Percentiles rank a stretch among this genome's conserved stretches.
Evolutionary conservation across 2,888 invertebrate species (phyloP).

Genomic region (Platycheirus albimanus): DNA sequence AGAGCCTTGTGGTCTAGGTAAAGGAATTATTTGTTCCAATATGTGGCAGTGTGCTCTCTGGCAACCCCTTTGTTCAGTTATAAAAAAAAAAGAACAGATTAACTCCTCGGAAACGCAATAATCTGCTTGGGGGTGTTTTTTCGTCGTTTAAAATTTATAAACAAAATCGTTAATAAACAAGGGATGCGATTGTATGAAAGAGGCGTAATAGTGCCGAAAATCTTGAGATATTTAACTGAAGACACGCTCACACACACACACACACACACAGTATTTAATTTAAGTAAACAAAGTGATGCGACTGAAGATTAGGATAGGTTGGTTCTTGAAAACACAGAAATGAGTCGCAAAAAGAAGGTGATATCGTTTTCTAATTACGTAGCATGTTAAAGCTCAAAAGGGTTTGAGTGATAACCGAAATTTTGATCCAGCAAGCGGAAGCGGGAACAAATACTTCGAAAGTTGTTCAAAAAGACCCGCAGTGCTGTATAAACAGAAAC

Average conservation of each 20-base stretch:
- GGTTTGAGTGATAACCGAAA: slow-evolving; percentile 22
- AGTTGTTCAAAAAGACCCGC: background rate
- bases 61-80: slow-evolving; percentile 61
- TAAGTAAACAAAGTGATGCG: slow-evolving; percentile 1
- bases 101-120: slow-evolving; percentile 51
- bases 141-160: slow-evolving; percentile 59
- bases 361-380: slow-evolving; percentile 58
- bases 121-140: slow-evolving; percentile 61
- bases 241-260: background rate
- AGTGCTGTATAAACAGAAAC: background rate
- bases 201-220: slow-evolving; percentile 39
- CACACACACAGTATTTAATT: slow-evolving; percentile 1
- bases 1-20: slow-evolving; percentile 15
- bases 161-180: slow-evolving; percentile 55
- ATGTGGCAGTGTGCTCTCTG: slow-evolving; percentile 4
- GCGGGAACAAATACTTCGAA: background rate
- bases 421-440: slow-evolving; percentile 4
- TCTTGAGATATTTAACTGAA: slow-evolving; percentile 18
- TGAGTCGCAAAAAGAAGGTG: slow-evolving; percentile 7
- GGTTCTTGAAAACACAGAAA: slow-evolving; percentile 17
- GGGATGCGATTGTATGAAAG: slow-evolving; percentile 9
- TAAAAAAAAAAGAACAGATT: slow-evolving; percentile 6
- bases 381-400: slow-evolving; percentile 8
- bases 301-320: slow-evolving; percentile 55
- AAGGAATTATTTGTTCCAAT: slow-evolving; percentile 50